These are phyloP conservation scores for Macrotus californicus DNA, from an alignment of 2,113 vertebrate genomes.

Conservation along the genomic window DNA sequence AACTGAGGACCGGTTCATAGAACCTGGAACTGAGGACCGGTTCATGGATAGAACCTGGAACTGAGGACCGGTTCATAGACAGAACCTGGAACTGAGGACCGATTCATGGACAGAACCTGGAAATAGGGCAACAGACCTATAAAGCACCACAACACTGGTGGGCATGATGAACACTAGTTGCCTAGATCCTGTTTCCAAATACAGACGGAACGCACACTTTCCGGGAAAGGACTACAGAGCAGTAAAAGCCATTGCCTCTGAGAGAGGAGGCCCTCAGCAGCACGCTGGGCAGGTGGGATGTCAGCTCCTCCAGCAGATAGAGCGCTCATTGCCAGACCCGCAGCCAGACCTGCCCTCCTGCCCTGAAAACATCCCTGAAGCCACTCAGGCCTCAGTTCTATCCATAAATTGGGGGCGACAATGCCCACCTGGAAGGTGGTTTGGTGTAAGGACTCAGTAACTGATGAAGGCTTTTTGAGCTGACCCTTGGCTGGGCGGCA, in stretches of 20 bases:
- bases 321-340: accelerated
- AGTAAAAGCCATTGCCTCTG: not conserved
- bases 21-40: not conserved
- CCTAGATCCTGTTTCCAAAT: not conserved
- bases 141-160: not conserved
- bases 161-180: not conserved
- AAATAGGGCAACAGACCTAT: not conserved
- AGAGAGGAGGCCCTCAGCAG: not conserved
- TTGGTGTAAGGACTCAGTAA: not conserved
- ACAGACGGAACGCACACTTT: not conserved
- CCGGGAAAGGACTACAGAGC: not conserved
- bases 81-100: not conserved
- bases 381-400: not conserved
- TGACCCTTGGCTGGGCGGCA: not conserved
- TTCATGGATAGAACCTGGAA: not conserved
- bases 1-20: not conserved
- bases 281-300: accelerated
- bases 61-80: not conserved
- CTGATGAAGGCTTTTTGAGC: not conserved
- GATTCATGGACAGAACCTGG: not conserved
- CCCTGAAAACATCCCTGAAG: not conserved
- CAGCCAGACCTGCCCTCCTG: not conserved
- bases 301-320: not conserved
- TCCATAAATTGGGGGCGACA: not conserved
- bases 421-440: not conserved